Evolutionary conservation across 2,797 vertebrate species (phyloP).

Genomic region (Amblyraja radiata): DNA sequence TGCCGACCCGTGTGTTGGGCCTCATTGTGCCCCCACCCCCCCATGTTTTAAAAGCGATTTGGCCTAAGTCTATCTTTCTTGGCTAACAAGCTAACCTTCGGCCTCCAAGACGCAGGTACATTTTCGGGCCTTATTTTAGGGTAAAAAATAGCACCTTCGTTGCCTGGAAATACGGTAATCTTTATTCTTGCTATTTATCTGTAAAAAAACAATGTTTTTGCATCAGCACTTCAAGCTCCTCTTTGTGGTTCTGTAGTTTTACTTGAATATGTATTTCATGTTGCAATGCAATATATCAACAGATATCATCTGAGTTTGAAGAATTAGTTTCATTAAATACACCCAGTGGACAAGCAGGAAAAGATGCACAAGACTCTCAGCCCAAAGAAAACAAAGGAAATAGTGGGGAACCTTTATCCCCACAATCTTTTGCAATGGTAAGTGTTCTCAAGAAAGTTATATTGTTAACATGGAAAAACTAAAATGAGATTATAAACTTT

Average conservation of each 20-base stretch:
- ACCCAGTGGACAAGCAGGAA: conserved; percentile 54
- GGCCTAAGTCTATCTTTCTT: too few relatives aligned
- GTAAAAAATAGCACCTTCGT: too few relatives aligned
- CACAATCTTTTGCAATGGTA: conserved; percentile 93
- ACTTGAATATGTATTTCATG: not conserved
- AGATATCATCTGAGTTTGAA: conserved; percentile 72
- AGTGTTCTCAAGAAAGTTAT: conserved; percentile 43
- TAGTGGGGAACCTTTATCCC: conserved; percentile 77
- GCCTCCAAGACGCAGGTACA: too few relatives aligned
- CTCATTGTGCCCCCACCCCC: too few relatives aligned
- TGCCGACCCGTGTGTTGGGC: too few relatives aligned
- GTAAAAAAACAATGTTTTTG: not conserved
- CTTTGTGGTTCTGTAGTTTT: conserved; percentile 15
- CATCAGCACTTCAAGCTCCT: not conserved
- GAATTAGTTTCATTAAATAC: conserved; percentile 79
- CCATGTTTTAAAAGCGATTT: too few relatives aligned
- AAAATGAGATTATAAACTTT: too few relatives aligned
- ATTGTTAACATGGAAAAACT: not conserved
- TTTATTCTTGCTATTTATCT: not conserved
- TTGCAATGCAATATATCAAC: conserved; percentile 39
- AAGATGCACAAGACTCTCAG: conserved; percentile 53
- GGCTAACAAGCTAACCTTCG: too few relatives aligned
- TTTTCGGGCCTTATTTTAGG: too few relatives aligned
- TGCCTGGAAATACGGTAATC: too few relatives aligned
- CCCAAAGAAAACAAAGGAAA: conserved; percentile 49